Base-by-base conservation (phyloP, 2,113 vertebrate species). In the Epinephelus moara region DNA sequence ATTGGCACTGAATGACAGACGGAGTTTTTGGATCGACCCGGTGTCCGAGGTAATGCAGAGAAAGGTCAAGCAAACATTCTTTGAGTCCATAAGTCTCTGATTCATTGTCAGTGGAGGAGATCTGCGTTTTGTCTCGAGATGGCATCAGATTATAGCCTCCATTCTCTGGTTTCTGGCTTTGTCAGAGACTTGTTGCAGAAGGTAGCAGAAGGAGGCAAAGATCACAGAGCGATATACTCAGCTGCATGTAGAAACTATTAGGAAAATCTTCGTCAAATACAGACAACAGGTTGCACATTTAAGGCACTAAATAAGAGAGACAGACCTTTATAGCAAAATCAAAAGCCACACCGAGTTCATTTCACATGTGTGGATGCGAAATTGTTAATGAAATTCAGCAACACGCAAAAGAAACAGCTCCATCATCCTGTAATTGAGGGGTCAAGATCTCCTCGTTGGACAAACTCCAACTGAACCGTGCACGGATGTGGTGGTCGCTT, bases 351-450 rank as follows among this genome's bases (percentile, higher is more conserved):
- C 45, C 0, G 63, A 69, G 81, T 82, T 84, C 68, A 66, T 71
- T 90, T 71, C 82, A 85, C 87, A 85, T 83, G 81, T 87, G 89
- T 47, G 53, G 61, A 80, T 68, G 74, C 18, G 18, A 80, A 84
- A 70, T 70, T 49, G 79, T 83, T 93, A 94, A 95, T 95, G 93
- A 92, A 91, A 95, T 95, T 95, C 94, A 95, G 86, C 84, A 78
- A 84, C 94, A 95, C 91, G 92, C 74, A 93, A 87, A 72, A 92
- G 80, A 92, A 94, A 91, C 82, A 85, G 88, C 87, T 82, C 90
- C 87, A 81, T 89, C 91, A 88, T 92, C 85, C 86, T 78, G 84
- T 93, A 94, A 95, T 94, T 94, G 90, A 88, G 85, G 91, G 94
- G 95, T 94, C 92, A 85, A 81, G 86, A 93, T 89, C 88, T 89